Evolutionary conservation across 2,113 vertebrate species (phyloP).

Genomic region (Halcyon senegalensis): DNA sequence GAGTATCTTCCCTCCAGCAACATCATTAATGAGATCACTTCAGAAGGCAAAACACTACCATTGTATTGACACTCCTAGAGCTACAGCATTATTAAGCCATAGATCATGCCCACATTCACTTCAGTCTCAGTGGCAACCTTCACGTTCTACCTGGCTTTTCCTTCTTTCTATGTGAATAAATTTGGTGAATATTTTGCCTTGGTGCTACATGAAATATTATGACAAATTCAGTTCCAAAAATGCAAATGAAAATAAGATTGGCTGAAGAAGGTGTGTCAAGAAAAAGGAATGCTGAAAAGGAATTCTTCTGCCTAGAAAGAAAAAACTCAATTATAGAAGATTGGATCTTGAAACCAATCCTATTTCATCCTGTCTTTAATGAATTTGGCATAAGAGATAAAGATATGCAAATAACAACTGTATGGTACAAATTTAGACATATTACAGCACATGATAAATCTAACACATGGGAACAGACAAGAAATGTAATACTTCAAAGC

Average conservation of each 20-base stretch:
- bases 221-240: not conserved
- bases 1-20: not conserved
- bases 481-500: not conserved
- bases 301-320: not conserved
- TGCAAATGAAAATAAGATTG: not conserved
- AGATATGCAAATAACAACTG: not conserved
- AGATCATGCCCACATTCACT: not conserved
- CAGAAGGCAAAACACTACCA: not conserved
- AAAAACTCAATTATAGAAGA: not conserved
- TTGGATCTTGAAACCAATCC: not conserved
- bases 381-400: not conserved
- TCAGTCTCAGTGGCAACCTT: not conserved
- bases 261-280: not conserved
- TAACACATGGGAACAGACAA: not conserved
- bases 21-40: not conserved
- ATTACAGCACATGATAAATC: not conserved
- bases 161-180: not conserved
- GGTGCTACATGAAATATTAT: not conserved
- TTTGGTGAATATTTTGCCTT: not conserved
- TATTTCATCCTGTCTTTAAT: slow-evolving; percentile 2
- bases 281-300: not conserved
- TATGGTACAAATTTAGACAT: not conserved
- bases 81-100: not conserved
- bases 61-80: not conserved
- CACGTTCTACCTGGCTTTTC: not conserved